Base-by-base conservation (phyloP, 2,888 invertebrate species). In the Macrostomum cliftonense region DNA sequence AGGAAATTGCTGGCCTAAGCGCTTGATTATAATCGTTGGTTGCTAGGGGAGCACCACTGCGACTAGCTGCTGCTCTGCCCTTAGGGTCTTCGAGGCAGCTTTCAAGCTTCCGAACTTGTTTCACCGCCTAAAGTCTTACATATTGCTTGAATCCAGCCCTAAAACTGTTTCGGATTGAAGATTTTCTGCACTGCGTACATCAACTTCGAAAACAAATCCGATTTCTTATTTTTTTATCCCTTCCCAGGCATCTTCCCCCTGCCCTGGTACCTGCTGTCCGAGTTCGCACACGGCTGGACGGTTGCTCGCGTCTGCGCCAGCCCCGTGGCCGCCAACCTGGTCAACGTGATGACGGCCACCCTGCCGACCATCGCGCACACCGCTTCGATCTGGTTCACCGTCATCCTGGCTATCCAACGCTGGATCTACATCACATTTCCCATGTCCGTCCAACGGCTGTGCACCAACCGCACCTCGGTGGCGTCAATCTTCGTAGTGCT, bases 361-460 rank as follows among this genome's bases (percentile, higher is more conserved):
- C 58, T 68, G 38, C 68, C 68, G 2, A 67, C 63, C 12, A 77
- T 86, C 72, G 88, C 87, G 69, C 88, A 89, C 72, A 87, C 88
- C 5, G 85, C 87, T 4, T 85, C 86, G 58, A 86, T 88, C 54
- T 89, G 88, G 88, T 72, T 89, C 59, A 89, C 89, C 0, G 74
- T 89, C 56, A 82, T 85, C 0, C 72, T 91, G 53, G 89, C 89
- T 0, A 81, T 83, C 16, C 91, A 91, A 71, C 76, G 89, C 58
- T 91, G 88, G 73, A 83, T 91, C 60, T 91, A 87, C 71, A 88
- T 91, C 1, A 88, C 88, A 63, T 87, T 88, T 68, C 85, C 88
- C 0, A 80, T 85, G 0, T 77, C 82, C 53, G 89, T 89, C 0
- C 76, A 84, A 52, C 81, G 81, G n/a, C 74, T 76, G 71, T 78